Percentiles rank a stretch among this genome's conserved stretches.
phyloP scores from a whole-genome alignment of 2,113 vertebrate species.

The Agelaius phoeniceus region DNA sequence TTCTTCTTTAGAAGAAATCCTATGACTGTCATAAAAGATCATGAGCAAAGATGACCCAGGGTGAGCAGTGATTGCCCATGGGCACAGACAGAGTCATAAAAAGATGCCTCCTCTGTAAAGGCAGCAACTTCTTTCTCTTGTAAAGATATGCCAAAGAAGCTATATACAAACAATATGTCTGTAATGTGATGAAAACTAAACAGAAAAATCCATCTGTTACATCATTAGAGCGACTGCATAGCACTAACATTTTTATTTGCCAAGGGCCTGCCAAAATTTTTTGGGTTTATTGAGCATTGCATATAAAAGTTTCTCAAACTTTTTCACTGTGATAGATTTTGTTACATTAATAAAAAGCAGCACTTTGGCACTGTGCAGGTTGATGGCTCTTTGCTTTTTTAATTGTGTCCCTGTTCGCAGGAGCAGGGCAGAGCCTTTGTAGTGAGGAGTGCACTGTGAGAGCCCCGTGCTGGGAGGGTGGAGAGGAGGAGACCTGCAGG shows the following conservation, averaged over 20 bases:
- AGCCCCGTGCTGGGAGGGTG: not conserved
- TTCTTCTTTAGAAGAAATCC: constrained; percentile 40
- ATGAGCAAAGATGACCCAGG: not conserved
- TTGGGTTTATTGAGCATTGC: not conserved
- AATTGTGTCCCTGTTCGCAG: not conserved
- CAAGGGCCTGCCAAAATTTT: not conserved
- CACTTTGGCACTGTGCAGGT: not conserved
- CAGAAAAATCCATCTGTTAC: not conserved
- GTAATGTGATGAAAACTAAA: not conserved
- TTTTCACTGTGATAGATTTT: constrained; percentile 1
- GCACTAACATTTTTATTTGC: not conserved
- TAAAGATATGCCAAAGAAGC: not conserved
- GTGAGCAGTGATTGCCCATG: not conserved
- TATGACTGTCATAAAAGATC: constrained; percentile 8
- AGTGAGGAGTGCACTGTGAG: rapidly evolving
- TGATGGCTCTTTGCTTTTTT: not conserved
- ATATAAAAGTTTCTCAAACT: not conserved
- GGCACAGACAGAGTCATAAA: constrained; percentile 8
- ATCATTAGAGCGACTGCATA: not conserved
- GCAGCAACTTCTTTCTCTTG: not conserved
- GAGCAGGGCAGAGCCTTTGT: not conserved
- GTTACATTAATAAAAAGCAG: not conserved
- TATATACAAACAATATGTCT: not conserved
- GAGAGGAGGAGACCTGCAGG: not conserved
- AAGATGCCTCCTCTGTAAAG: not conserved